phyloP scores from a whole-genome alignment of 2,888 invertebrate genomes.

The Cinara cedri region DNA sequence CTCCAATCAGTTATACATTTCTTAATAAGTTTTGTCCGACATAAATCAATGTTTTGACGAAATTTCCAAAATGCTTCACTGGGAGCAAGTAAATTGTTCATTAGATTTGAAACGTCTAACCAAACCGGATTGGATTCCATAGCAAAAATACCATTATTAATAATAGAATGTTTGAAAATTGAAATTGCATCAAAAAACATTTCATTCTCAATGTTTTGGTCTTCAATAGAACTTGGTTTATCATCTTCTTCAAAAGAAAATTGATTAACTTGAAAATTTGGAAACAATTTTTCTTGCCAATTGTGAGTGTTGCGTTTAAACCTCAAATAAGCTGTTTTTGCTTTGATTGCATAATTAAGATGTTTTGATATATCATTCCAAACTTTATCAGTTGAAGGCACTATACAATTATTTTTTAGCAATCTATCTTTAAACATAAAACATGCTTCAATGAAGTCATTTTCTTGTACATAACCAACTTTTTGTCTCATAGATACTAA shows the following conservation, averaged over 20 bases:
- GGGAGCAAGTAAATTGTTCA: constrained; percentile 39
- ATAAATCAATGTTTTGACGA: constrained; percentile 42
- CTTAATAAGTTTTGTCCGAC: constrained; percentile 39
- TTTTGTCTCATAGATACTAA: constrained; percentile 45
- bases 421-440: constrained; percentile 33
- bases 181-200: constrained; percentile 52
- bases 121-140: constrained; percentile 38
- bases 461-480: constrained; percentile 53
- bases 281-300: constrained; percentile 37
- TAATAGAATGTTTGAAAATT: constrained; percentile 51
- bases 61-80: constrained; percentile 52
- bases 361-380: constrained; percentile 51
- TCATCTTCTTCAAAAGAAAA: constrained; percentile 6
- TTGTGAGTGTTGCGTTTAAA: constrained; percentile 51
- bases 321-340: constrained; percentile 49
- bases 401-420: constrained; percentile 29
- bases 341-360: constrained; percentile 48
- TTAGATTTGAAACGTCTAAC: constrained; percentile 52
- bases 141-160: constrained; percentile 42
- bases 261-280: constrained; percentile 6
- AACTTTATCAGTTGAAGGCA: constrained; percentile 35
- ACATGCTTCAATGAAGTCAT: constrained; percentile 40
- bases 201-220: constrained; percentile 41
- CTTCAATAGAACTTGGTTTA: constrained; percentile 7
- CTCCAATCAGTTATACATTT: constrained; percentile 39